Percentiles rank a stretch among this genome's conserved stretches.
These are phyloP conservation scores for Octonoba sinensis DNA, from an alignment of 2,888 invertebrate species.

Conservation along the genomic window DNA sequence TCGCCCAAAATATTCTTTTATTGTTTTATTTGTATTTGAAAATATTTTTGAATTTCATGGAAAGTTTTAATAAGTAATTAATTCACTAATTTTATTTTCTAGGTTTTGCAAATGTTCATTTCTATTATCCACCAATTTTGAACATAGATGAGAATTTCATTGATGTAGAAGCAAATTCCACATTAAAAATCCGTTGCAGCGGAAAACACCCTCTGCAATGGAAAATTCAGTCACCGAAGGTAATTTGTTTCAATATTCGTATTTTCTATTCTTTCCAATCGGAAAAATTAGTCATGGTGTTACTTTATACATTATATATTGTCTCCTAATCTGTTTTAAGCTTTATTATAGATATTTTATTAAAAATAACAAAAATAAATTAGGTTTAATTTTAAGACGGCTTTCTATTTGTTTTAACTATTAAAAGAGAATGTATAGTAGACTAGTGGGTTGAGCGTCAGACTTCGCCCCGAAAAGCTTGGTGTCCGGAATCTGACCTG, in stretches of 20 bases:
- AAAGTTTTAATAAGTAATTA: neutral
- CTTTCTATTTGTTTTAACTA: too few species aligned
- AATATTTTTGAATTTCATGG: neutral
- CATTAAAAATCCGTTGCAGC: constrained; percentile 25
- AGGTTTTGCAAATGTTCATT: constrained; percentile 34
- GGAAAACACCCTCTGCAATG: constrained; percentile 42
- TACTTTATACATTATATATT: too few species aligned
- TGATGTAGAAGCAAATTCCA: constrained; percentile 23
- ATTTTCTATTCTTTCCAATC: too few species aligned
- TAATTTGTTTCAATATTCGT: neutral
- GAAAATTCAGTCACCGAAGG: constrained; percentile 24
- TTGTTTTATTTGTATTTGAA: neutral
- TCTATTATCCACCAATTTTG: constrained; percentile 34
- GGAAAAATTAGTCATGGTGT: too few species aligned
- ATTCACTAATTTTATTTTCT: neutral
- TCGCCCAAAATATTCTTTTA: neutral
- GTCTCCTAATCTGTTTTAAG: too few species aligned
- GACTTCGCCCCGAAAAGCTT: too few species aligned
- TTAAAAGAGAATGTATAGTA: too few species aligned
- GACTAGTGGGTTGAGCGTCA: too few species aligned
- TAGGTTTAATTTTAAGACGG: too few species aligned
- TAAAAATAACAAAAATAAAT: too few species aligned
- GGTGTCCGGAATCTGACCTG: too few species aligned
- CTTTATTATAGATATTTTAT: too few species aligned
- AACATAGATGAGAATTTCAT: constrained; percentile 22